A percentile compares a stretch with the other conserved stretches of the same genome.
Evolutionary conservation across 2,888 invertebrate genomes (phyloP).

Genomic region (Agriopis marginaria): DNA sequence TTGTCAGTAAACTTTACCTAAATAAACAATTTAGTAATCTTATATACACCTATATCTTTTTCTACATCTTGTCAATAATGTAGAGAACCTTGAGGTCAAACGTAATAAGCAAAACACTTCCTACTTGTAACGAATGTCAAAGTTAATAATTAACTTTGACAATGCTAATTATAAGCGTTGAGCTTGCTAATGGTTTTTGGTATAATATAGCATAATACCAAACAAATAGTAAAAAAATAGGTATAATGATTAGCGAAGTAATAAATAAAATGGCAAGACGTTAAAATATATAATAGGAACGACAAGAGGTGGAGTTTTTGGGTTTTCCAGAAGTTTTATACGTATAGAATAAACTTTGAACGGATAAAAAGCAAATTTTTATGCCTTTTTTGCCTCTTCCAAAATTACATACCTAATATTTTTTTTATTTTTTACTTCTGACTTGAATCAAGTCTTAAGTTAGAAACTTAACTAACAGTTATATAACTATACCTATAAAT

Average conservation of each 20-base stretch:
- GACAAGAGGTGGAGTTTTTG: not conserved
- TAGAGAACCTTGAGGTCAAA: conserved; percentile 21
- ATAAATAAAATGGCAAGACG: conserved; percentile 8
- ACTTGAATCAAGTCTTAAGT: no score
- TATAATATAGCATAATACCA: not conserved
- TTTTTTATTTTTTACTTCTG: no score
- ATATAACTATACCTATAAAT: no score
- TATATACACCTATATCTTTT: not conserved
- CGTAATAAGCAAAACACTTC: conserved; percentile 22
- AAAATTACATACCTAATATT: no score
- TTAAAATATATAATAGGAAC: not conserved
- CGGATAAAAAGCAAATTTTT: not conserved
- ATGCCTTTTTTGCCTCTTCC: not conserved
- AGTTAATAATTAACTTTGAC: conserved; percentile 8
- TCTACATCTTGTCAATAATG: not conserved
- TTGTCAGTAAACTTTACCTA: not conserved
- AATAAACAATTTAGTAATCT: no score
- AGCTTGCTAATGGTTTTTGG: not conserved
- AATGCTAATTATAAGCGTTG: conserved; percentile 8
- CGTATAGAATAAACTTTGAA: not conserved
- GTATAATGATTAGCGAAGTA: conserved; percentile 5
- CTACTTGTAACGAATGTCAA: conserved; percentile 15
- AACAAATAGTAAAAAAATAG: no score
- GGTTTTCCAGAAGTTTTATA: not conserved
- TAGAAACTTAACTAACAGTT: no score